Evolutionary conservation across 2,888 invertebrate genomes (phyloP), one percentile per base, ranked within the genome.

Genomic region (Saturnia japonica): DNA sequence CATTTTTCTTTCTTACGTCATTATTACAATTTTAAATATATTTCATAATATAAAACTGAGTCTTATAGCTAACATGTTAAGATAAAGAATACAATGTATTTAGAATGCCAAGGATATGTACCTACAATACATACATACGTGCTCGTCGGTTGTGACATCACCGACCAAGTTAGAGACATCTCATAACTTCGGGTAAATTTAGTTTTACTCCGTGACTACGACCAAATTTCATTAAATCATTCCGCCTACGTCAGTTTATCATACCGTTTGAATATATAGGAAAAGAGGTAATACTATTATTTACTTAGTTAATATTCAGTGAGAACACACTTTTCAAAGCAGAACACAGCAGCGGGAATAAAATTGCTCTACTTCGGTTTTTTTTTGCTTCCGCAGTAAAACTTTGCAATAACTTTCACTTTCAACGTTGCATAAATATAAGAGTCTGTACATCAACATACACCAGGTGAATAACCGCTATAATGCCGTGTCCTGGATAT

Each of bases 71-170:
- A 40, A 64, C 1, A 6, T 16, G 7, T 40, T 64, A 64, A 40
- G 64, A 40, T 64, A 34, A 40, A 64, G 16, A 64, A 40, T n/a
- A n/a, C 64, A 40, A 14, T 28, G 40, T 64, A 40, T 64, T 40
- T 11, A 40, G 22, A 40, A 40, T 64, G 1, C 64, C 64, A 64
- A 64, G 64, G 62, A 62, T 28, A 34, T 22, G 7, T 51, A 51
- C 51, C n/a, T n/a, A n/a, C n/a, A n/a, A n/a, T n/a, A n/a, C n/a
- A n/a, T n/a, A n/a, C n/a, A n/a, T n/a, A n/a, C n/a, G n/a, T 34
- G 19, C 40, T 19, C 40, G 64, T 19, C n/a, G 64, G 19, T n/a
- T 40, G 64, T 64, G 64, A 64, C 64, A 64, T 64, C 64, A 64
- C 22, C 57, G 40, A 8, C 64, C 40, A 40, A 64, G 40, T 60